Percentiles rank a stretch among this genome's conserved stretches.
These are phyloP conservation scores for Paracanthobrama guichenoti DNA, from an alignment of 2,113 vertebrate species.

Conservation along the genomic window DNA sequence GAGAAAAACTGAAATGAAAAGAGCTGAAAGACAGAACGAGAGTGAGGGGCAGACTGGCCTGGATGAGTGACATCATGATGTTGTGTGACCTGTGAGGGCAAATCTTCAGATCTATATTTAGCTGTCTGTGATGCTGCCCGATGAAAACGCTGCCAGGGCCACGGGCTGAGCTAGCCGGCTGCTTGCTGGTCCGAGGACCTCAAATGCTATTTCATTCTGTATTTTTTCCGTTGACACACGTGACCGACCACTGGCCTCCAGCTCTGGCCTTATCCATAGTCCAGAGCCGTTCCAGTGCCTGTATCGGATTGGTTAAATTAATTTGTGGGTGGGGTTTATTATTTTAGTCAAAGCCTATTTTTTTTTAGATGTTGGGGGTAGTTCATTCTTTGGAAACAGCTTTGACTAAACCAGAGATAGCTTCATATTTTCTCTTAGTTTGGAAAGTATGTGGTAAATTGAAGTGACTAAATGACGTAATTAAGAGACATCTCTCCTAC, in stretches of 20 bases:
- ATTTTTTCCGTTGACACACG: neutral
- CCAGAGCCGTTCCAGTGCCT: no score
- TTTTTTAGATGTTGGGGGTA: neutral
- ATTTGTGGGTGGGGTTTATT: neutral
- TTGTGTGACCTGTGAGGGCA: conserved; percentile 38
- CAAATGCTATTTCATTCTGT: conserved; percentile 3
- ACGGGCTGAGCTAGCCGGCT: conserved; percentile 12
- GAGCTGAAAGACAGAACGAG: neutral
- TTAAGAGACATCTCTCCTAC: conserved; percentile 3
- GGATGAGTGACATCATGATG: conserved; percentile 39
- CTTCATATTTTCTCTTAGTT: neutral
- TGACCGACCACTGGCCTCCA: conserved; percentile 33
- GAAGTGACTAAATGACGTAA: neutral
- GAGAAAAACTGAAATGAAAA: conserved; percentile 7
- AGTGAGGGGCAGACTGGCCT: neutral
- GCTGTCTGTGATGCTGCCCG: conserved; percentile 29
- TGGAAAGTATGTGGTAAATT: neutral
- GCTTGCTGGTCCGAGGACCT: conserved; percentile 31
- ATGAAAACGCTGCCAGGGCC: conserved; percentile 32
- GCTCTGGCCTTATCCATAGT: neutral
- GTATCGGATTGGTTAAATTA: conserved; percentile 1
- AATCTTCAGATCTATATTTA: conserved; percentile 40
- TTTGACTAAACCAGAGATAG: neutral
- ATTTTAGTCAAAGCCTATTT: neutral
- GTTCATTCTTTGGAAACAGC: conserved; percentile 15